Base-by-base conservation (phyloP, 2,888 invertebrate genomes). In the Stenoptilia bipunctidactyla region DNA sequence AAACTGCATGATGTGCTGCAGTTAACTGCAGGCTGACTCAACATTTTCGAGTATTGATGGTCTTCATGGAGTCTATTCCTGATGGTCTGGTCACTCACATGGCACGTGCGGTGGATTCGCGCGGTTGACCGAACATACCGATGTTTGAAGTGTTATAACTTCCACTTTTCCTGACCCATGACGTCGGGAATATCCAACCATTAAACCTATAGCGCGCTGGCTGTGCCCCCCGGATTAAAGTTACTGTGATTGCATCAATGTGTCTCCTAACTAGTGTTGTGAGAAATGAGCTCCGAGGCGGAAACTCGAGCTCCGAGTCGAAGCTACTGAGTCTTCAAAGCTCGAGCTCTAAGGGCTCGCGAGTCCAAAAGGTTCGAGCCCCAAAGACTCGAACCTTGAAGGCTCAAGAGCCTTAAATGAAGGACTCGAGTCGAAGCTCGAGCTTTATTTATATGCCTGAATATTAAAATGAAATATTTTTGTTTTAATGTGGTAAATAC, bases 51-150 rank as follows among this genome's bases (percentile, higher is more conserved):
- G 15, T 13, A 35, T 35, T 35, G 13, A 4, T 35, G 35, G 35
- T 15, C 35, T 35, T 35, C 35, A 35, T 35, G 35, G 35, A 35
- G 35, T 13, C 35, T 14, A 35, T 35, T 35, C 13, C 13, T 13
- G 15, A 35, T 35, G 14, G 35, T 35, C 35, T 35, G 35, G 13
- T 35, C 35, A 15, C 35, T 15, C 10, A 35, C 35, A 46, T 36
- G 15, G 15, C 9, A 27, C 37, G 40, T 8, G 44, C 42, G 13
- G 46, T 45, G 8, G 44, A 25, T n/a, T 12, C 40, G 42, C 13
- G 43, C 44, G 40, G 35, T 45, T 34, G 47, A 42, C 4, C 39
- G 39, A 13, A 45, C 37, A 38, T 49, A 42, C 6, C 41, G 45
- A 20, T 49, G 44, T 41, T 34, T 43, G 42, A 20, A 43, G 33